Evolutionary conservation across 2,113 vertebrate species (phyloP).

Genomic region (Chiloscyllium plagiosum): DNA sequence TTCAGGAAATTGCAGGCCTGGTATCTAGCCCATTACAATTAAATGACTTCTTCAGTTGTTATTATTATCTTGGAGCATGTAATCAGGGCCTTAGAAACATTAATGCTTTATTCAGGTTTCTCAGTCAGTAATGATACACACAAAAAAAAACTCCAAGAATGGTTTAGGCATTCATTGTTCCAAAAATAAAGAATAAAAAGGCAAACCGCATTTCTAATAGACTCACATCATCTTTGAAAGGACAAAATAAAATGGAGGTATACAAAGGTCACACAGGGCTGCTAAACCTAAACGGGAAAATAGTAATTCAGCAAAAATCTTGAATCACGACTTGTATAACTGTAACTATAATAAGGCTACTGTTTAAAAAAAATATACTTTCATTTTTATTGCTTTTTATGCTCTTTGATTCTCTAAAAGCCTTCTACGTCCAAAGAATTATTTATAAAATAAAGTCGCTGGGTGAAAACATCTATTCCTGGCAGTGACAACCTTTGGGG

Average conservation of each 20-base stretch:
- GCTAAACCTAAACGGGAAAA: neutral
- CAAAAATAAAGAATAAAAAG: neutral
- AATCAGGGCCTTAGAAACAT: too few species aligned
- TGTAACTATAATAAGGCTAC: neutral
- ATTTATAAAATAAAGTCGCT: neutral
- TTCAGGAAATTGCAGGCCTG: neutral
- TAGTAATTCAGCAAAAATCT: neutral
- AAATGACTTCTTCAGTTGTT: neutral
- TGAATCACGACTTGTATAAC: neutral
- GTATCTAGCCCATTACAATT: neutral
- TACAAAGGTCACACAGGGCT: neutral
- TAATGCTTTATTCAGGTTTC: neutral
- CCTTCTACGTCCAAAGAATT: neutral
- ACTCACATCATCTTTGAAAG: neutral
- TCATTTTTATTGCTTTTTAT: neutral
- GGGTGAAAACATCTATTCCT: too few species aligned
- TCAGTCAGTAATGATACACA: neutral
- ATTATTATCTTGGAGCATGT: neutral
- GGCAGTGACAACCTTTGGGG: too few species aligned
- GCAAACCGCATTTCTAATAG: neutral
- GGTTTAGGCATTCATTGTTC: neutral
- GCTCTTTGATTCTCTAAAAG: neutral
- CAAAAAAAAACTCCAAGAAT: neutral
- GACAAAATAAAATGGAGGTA: neutral
- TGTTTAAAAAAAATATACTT: neutral